Evolutionary conservation across 2,797 vertebrate species (phyloP).

Genomic region (Eleutherodactylus coqui): DNA sequence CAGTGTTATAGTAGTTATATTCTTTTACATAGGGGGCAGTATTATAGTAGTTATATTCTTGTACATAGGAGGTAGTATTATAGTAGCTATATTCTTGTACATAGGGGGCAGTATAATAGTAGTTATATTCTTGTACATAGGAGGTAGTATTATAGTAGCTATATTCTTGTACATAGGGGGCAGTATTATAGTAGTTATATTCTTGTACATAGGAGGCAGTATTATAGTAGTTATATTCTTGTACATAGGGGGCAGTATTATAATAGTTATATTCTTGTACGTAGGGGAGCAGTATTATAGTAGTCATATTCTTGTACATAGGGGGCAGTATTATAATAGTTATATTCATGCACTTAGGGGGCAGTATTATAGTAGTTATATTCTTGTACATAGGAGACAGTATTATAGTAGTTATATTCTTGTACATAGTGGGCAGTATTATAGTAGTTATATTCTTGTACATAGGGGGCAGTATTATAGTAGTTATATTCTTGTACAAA

Average conservation of each 20-base stretch:
- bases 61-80: neutral
- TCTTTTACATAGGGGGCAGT: too few relatives aligned
- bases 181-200: constrained; percentile 8
- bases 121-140: too few relatives aligned
- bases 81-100: neutral
- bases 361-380: too few relatives aligned
- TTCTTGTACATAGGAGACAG: too few relatives aligned
- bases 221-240: constrained; percentile 9
- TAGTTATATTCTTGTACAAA: too few relatives aligned
- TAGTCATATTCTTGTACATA: too few relatives aligned
- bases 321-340: too few relatives aligned
- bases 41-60: constrained; percentile 3
- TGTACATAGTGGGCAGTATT: too few relatives aligned
- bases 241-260: neutral
- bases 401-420: too few relatives aligned
- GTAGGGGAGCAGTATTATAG: neutral
- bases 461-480: too few relatives aligned
- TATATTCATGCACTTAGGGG: too few relatives aligned
- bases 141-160: neutral
- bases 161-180: neutral
- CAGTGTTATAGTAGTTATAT: neutral
- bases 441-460: too few relatives aligned
- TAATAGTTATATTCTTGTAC: constrained; percentile 5
- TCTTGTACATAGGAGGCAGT: neutral
- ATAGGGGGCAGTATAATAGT: neutral